These are phyloP conservation scores for Tridacna gigas DNA, from an alignment of 2,888 invertebrate species.

Conservation along the genomic window DNA sequence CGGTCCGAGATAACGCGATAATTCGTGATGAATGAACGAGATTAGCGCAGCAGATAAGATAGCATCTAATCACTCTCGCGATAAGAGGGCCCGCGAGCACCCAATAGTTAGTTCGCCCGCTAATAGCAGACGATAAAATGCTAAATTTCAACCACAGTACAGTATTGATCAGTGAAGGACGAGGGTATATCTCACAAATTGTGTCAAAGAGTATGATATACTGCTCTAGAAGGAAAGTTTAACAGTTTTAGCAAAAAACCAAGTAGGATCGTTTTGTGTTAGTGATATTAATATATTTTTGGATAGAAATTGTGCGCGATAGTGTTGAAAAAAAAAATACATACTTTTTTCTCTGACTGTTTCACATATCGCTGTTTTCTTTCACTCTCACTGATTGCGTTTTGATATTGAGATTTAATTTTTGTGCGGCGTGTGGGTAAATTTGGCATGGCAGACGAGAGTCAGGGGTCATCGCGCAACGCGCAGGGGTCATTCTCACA, in stretches of 20 bases:
- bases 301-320: no score
- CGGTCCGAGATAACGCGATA: conserved; percentile 62
- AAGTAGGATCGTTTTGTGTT: no score
- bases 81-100: conserved; percentile 57
- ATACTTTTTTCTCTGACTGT: no score
- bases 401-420: no score
- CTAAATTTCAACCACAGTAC: conserved; percentile 46
- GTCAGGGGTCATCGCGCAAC: conserved; percentile 72
- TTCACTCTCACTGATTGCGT: no score
- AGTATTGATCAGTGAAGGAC: conserved; percentile 46
- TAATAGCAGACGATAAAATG: conserved; percentile 56
- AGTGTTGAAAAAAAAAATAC: no score
- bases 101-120: conserved; percentile 55
- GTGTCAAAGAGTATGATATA: conserved; percentile 25
- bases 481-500: conserved; percentile 63
- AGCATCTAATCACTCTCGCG: conserved; percentile 56
- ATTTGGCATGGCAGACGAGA: conserved; percentile 65
- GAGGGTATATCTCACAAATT: conserved; percentile 10
- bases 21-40: conserved; percentile 57
- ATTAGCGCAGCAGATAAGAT: conserved; percentile 62
- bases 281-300: no score
- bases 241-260: no score
- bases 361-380: no score
- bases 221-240: conserved; percentile 3
- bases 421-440: no score